phyloP scores from a whole-genome alignment of 2,113 vertebrate genomes.

The Gallinago media region DNA sequence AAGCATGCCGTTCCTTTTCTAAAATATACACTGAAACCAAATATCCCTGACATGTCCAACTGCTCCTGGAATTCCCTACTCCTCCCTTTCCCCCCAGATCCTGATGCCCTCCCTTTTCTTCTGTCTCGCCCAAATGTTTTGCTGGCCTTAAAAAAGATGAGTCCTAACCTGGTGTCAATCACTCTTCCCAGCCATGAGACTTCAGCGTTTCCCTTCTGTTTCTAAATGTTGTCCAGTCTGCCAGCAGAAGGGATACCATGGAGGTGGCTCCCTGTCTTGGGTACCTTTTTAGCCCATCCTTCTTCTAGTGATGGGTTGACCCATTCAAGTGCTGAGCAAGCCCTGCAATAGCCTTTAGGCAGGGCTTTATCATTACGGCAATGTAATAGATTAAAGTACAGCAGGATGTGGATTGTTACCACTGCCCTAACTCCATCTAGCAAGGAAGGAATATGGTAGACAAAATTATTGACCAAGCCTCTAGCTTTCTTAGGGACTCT shows the following conservation, averaged over 20 bases:
- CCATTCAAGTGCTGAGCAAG: not conserved
- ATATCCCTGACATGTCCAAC: not conserved
- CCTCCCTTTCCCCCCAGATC: not conserved
- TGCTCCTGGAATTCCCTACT: conserved; percentile 9
- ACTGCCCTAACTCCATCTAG: not conserved
- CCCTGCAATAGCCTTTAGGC: not conserved
- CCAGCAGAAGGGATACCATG: not conserved
- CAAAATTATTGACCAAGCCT: not conserved
- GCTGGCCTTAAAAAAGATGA: not conserved
- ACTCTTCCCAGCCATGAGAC: not conserved
- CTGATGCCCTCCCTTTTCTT: not conserved
- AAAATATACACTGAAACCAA: not conserved
- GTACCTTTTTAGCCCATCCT: not conserved
- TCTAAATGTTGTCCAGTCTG: not conserved
- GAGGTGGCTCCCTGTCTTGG: not conserved
- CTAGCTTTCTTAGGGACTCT: not conserved
- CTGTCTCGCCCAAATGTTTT: not conserved
- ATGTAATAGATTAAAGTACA: not conserved
- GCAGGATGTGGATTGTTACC: not conserved
- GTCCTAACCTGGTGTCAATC: not conserved
- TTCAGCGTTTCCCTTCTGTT: not conserved
- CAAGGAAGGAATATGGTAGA: not conserved
- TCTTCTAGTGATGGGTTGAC: not conserved
- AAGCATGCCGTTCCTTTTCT: conserved; percentile 32
- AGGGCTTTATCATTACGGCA: not conserved